These are phyloP conservation scores for Margarornis squamiger DNA, from an alignment of 2,797 vertebrate species.

Conservation along the genomic window DNA sequence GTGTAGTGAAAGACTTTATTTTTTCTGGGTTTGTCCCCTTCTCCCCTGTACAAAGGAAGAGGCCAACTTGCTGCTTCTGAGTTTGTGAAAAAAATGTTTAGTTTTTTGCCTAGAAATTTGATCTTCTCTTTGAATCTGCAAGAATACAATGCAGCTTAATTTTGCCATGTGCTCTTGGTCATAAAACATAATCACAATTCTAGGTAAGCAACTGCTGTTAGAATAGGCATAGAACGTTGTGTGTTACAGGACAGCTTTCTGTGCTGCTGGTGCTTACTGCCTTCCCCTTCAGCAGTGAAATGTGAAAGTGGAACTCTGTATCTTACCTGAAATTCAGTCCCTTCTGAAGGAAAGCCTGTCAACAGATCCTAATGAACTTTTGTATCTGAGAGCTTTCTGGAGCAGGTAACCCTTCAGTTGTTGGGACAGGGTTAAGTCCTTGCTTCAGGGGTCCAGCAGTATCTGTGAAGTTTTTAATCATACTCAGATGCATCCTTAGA, in stretches of 20 bases:
- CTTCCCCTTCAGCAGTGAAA: background rate
- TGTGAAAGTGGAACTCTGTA: background rate
- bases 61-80: background rate
- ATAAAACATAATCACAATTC: background rate
- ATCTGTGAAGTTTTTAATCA: background rate
- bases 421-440: background rate
- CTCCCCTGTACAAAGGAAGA: background rate
- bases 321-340: background rate
- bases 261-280: background rate
- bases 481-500: background rate
- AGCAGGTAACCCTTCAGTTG: background rate
- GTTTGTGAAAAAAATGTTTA: background rate
- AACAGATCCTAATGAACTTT: background rate
- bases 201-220: background rate
- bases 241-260: accelerated
- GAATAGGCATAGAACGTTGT: background rate
- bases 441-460: background rate
- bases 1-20: background rate
- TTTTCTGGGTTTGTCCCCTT: too few relatives aligned
- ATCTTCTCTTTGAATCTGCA: background rate
- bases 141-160: background rate
- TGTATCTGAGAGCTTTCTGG: background rate
- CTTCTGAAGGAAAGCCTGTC: background rate
- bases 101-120: background rate
- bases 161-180: background rate